phyloP scores from a whole-genome alignment of 2,113 vertebrate genomes.

The Erpornis zantholeuca region DNA sequence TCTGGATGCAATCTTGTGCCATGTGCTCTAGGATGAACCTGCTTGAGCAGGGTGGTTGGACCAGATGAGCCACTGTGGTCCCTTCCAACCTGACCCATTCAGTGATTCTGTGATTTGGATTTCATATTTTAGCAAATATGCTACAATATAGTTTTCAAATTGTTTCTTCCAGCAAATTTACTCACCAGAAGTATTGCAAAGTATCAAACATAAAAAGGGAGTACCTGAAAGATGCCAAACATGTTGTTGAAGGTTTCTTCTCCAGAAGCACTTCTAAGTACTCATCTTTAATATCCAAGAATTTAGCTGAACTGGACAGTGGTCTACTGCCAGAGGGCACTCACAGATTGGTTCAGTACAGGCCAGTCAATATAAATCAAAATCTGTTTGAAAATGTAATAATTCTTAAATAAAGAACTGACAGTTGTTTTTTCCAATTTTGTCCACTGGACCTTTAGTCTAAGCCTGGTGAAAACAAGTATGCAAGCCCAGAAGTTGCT shows the following conservation, averaged over 20 bases:
- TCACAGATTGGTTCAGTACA: not conserved
- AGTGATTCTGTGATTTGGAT: not conserved
- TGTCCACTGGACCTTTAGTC: not conserved
- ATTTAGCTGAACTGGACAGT: not conserved
- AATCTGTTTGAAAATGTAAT: not conserved
- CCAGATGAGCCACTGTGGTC: not conserved
- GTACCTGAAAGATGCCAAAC: not conserved
- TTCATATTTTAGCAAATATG: not conserved
- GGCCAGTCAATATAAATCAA: not conserved
- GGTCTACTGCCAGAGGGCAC: not conserved
- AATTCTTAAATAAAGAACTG: not conserved
- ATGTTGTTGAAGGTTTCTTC: not conserved
- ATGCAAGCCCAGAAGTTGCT: not conserved
- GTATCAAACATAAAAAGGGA: not conserved
- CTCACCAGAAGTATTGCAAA: not conserved
- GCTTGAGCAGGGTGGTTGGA: not conserved
- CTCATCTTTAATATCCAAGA: not conserved
- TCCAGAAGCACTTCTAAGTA: not conserved
- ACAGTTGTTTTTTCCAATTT: not conserved
- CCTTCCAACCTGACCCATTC: not conserved
- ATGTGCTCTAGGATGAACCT: not conserved
- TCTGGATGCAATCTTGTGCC: not conserved
- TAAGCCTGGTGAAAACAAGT: constrained; percentile 33
- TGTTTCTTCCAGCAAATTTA: not conserved
- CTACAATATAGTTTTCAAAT: not conserved